These are phyloP conservation scores for Clupea harengus DNA, from an alignment of 2,113 vertebrate genomes.

Conservation along the genomic window DNA sequence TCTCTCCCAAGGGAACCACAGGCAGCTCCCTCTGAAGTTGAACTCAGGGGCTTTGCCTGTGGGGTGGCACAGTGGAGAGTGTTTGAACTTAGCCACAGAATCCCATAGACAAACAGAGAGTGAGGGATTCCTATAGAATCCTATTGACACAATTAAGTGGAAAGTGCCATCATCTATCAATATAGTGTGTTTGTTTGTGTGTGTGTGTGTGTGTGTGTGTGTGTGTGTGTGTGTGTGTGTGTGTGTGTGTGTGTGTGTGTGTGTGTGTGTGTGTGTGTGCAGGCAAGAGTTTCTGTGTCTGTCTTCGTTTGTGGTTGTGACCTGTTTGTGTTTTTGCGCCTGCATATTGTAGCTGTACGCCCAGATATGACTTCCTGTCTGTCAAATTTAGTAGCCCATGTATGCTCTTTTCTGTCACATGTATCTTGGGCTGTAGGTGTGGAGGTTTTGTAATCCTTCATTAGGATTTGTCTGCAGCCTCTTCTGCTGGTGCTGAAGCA, in stretches of 20 bases:
- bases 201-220: not conserved
- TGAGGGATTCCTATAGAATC: no score
- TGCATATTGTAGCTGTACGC: no score
- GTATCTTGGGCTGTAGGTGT: not conserved
- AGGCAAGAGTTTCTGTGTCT: not conserved
- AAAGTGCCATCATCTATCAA: not conserved
- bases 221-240: not conserved
- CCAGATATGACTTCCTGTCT: not conserved
- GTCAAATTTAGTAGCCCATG: not conserved
- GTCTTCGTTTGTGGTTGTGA: not conserved
- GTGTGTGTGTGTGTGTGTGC: not conserved
- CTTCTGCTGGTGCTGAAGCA: not conserved
- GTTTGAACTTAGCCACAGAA: no score
- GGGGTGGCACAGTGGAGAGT: no score
- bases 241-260: not conserved
- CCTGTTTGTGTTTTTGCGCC: no score
- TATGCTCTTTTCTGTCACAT: not conserved
- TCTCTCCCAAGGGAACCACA: not conserved
- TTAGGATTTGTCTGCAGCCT: conserved; percentile 8
- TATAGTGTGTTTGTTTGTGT: no score
- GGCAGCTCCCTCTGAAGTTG: no score
- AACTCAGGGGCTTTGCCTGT: no score
- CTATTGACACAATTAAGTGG: no score
- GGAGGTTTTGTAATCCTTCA: not conserved
- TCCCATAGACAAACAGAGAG: no score